phyloP scores from a whole-genome alignment of 1,140 invertebrate genomes.

The Battus philenor region DNA sequence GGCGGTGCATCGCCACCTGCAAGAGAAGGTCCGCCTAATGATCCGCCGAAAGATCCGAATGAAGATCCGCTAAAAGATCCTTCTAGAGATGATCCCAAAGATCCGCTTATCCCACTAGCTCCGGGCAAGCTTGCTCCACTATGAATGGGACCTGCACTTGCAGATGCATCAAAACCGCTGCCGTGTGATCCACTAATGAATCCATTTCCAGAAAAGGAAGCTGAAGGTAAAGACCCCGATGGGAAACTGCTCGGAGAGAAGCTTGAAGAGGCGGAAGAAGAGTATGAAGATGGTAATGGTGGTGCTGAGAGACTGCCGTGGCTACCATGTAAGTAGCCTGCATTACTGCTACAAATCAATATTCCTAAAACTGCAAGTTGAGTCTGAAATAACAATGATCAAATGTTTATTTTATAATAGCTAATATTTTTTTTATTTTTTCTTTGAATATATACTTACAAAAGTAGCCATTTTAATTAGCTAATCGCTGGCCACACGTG shows the following conservation, averaged over 20 bases:
- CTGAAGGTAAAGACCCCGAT: conserved; percentile 55
- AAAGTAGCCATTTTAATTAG: conserved; percentile 68
- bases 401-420: not conserved
- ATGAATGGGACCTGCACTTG: conserved; percentile 3
- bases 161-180: conserved; percentile 19
- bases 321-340: conserved; percentile 34
- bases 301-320: conserved; percentile 19
- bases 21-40: conserved; percentile 6
- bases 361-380: conserved; percentile 58
- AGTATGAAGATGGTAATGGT: conserved; percentile 13
- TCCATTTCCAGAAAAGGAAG: conserved; percentile 38
- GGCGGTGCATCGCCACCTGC: conserved; percentile 32
- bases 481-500: conserved; percentile 66
- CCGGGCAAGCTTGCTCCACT: conserved; percentile 4
- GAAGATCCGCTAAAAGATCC: conserved; percentile 18
- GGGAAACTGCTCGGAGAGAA: conserved; percentile 62
- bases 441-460: conserved; percentile 41
- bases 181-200: conserved; percentile 17
- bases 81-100: conserved; percentile 1
- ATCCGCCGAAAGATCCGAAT: conserved; percentile 15
- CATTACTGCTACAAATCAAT: conserved; percentile 51
- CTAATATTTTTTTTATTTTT: conserved; percentile 8
- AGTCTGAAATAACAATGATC: conserved; percentile 44
- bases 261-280: conserved; percentile 30
- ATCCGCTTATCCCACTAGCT: not conserved